Evolutionary conservation across 2,113 vertebrate species (phyloP), one percentile per base, ranked within the genome.

Genomic region (Andinoacara biseriatus): DNA sequence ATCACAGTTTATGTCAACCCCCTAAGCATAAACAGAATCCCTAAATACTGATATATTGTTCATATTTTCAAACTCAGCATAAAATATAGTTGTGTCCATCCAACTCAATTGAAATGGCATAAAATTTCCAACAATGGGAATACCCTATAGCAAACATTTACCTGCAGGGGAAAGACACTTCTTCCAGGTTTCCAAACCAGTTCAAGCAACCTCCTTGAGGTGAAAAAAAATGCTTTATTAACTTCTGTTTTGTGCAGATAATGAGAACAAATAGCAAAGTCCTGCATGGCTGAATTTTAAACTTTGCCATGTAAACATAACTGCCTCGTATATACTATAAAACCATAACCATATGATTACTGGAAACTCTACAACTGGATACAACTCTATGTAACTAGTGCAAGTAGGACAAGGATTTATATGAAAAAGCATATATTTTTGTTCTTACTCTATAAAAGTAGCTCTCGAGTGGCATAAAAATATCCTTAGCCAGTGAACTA

Each of bases 321-420:
- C 9, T 38, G 35, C 35, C 10, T 11, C 10, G 11, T 5, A 14
- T 5, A 14, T 14, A 11, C 10, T 3, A 3, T 58, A 58, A 26
- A 58, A 24, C 22, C 57, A 58, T 10, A 33, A 33, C 5, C 33
- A 5, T 33, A 33, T 35, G n/a, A 56, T 54, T 74, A 40, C 54
- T 58, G 74, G 33, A 38, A 57, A 75, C 54, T 22, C 40, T n/a
- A 35, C 14, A 17, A 38, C 2, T 75, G 56, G 22, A 29, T 20
- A 17, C 58, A 76, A 17, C 22, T 76, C 57, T 56, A 56, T 74
- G 52, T 74, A 31, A 31, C 54, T 20, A 26, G 4, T 43, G 17
- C 26, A 76, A 76, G 35, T 43, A 76, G 74, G 74, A 10, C 74
- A 76, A 59, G 15, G 57, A 29, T 59, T 58, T 76, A 18, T 76